Evolutionary conservation across 2,113 vertebrate genomes (phyloP), one percentile per base, ranked within the genome.

Genomic region (Zosterops pallidus): DNA sequence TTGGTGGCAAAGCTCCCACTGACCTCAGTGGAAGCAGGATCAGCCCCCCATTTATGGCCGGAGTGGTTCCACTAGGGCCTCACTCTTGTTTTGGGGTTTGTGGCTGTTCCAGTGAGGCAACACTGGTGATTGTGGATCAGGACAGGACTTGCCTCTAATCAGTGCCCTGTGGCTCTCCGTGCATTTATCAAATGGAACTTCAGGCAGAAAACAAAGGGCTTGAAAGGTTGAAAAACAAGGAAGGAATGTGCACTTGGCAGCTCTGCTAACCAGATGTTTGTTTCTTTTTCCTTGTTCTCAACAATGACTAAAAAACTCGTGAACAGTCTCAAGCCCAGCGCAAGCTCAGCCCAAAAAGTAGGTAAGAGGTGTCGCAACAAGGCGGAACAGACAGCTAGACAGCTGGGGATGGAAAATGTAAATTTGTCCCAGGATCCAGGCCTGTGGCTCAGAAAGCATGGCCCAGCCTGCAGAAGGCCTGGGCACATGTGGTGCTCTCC

Each of bases 191-290:
- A 75, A 75, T 72, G 82, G 89, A 95, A 94, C 96, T 96, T 90
- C 89, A 90, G 92, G 81, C 92, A 8, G 59, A 96, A 97, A 96
- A 95, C 94, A 97, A 97, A 96, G 62, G 67, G 82, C 89, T 31
- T 93, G 95, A 83, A 95, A 97, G 89, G 90, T 69, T 96, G 95
- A 95, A 96, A 97, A 95, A 96, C 95, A 96, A 94, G 7, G n/a
- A 80, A 95, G 89, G 96, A 97, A 95, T 96, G 96, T 1, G 9
- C 87, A 28, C 90, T 97, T 96, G 96, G 97, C 96, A 95, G 96
- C 88, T 95, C 92, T 97, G 95, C 80, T 78, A 70, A 95, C 96
- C 97, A 97, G 97, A 97, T 97, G 97, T 97, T 96, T 96, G 90
- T 93, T 96, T 92, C 92, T 95, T 65, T 95, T 84, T 63, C 62